Conservation (phyloP, 2,888 invertebrate genomes). For the Tachina grossa region DNA sequence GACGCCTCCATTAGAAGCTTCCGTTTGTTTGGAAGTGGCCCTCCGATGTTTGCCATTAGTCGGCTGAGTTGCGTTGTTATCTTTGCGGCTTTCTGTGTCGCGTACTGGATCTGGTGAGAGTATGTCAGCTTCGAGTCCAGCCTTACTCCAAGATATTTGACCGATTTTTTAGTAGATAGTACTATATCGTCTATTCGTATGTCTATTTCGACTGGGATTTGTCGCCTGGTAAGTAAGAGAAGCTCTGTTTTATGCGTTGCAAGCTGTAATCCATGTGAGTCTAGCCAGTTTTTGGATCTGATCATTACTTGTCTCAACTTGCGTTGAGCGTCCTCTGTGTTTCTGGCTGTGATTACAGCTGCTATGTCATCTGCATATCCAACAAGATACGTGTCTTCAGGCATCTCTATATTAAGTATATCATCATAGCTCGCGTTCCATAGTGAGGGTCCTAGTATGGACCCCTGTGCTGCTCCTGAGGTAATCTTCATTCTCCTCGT, state of each 20-base stretch:
- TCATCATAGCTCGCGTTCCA: not conserved
- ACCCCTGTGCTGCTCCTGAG: not conserved
- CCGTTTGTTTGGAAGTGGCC: too few species aligned
- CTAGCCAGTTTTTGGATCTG: not conserved
- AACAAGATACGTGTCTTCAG: not conserved
- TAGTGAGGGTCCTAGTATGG: not conserved
- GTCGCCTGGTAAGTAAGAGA: not conserved
- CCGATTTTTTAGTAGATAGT: not conserved
- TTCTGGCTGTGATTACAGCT: not conserved
- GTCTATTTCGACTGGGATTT: too few species aligned
- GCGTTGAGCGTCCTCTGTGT: too few species aligned
- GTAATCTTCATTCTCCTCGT: not conserved
- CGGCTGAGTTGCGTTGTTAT: not conserved
- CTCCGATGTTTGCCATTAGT: too few species aligned
- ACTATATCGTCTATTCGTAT: not conserved
- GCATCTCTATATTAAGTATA: not conserved
- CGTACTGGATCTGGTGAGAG: not conserved
- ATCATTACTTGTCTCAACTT: too few species aligned
- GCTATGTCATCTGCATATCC: not conserved
- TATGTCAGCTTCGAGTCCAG: conserved; percentile 18
- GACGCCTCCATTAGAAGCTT: too few species aligned
- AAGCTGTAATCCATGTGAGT: not conserved
- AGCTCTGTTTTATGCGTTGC: not conserved
- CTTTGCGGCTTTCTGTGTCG: not conserved
- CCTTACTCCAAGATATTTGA: conserved; percentile 28